Percentiles rank a stretch among this genome's conserved stretches.
Conservation (phyloP, 2,113 vertebrate genomes). For the Crypturellus undulatus region DNA sequence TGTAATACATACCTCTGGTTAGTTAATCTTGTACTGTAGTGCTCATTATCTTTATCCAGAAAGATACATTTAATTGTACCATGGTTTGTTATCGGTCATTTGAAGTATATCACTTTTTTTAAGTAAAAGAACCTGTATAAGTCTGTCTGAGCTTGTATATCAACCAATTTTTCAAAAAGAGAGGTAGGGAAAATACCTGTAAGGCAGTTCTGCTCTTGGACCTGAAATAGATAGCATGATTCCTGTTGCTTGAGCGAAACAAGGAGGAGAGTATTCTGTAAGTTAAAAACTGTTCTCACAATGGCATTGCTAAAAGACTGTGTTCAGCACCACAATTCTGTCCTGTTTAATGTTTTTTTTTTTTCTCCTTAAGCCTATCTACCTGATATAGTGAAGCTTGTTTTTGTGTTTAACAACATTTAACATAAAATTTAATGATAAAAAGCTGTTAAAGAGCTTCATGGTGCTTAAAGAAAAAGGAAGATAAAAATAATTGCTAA, state of each 20-base stretch:
- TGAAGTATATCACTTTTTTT: not conserved
- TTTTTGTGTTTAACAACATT: not conserved
- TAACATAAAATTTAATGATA: no score
- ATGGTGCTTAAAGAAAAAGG: not conserved
- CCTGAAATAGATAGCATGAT: not conserved
- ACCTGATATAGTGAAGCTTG: not conserved
- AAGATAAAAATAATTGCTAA: not conserved
- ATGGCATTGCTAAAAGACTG: not conserved
- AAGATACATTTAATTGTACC: not conserved
- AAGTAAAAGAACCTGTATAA: not conserved
- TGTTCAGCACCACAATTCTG: not conserved
- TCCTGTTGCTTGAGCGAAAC: not conserved
- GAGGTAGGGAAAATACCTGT: not conserved
- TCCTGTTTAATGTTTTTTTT: not conserved
- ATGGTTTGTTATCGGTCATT: not conserved
- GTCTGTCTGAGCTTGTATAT: not conserved
- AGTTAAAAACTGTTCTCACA: not conserved
- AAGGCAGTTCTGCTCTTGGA: not conserved
- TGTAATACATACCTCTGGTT: not conserved
- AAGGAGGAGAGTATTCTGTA: not conserved
- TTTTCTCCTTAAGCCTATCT: not conserved
- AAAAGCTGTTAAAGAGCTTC: no score
- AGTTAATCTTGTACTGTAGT: not conserved
- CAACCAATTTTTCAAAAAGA: not conserved
- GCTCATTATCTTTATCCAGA: not conserved